These are phyloP conservation scores for Ochropacha duplaris DNA, from an alignment of 2,888 invertebrate species.

Conservation along the genomic window DNA sequence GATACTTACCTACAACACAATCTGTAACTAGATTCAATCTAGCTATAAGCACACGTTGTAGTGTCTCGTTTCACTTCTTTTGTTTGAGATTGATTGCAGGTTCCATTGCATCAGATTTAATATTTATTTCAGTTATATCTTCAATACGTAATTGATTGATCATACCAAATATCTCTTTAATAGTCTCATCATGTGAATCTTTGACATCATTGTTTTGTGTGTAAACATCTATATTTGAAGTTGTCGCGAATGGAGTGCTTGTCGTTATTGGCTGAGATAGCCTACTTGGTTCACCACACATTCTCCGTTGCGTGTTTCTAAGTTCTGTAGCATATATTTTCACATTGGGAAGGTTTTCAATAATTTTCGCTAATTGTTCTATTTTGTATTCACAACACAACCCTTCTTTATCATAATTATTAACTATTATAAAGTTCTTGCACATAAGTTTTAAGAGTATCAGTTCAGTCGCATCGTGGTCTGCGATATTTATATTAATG, in stretches of 20 bases:
- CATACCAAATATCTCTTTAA: not conserved
- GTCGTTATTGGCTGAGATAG: constrained; percentile 15
- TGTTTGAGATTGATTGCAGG: not conserved
- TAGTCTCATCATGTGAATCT: not conserved
- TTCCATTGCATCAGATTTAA: not conserved
- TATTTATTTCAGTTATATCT: not conserved
- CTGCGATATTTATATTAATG: constrained; percentile 53
- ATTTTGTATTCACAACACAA: constrained; percentile 34
- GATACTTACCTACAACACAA: too few species aligned
- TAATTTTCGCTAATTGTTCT: constrained; percentile 53
- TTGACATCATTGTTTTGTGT: not conserved
- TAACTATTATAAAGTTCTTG: constrained; percentile 56
- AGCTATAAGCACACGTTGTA: not conserved
- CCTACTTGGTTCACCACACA: constrained; percentile 27
- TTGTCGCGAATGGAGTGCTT: constrained; percentile 22
- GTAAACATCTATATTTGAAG: not conserved
- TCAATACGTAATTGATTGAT: constrained; percentile 1
- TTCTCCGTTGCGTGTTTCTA: constrained; percentile 43
- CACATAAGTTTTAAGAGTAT: constrained; percentile 66
- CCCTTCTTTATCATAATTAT: constrained; percentile 31
- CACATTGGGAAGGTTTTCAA: constrained; percentile 54
- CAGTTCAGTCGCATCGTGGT: constrained; percentile 63
- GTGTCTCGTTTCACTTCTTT: not conserved
- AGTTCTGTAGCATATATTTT: constrained; percentile 47
- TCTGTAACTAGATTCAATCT: too few species aligned